Evolutionary conservation across 2,797 vertebrate species (phyloP), one percentile per base, ranked within the genome.

Genomic region (Catamblyrhynchus diadema): DNA sequence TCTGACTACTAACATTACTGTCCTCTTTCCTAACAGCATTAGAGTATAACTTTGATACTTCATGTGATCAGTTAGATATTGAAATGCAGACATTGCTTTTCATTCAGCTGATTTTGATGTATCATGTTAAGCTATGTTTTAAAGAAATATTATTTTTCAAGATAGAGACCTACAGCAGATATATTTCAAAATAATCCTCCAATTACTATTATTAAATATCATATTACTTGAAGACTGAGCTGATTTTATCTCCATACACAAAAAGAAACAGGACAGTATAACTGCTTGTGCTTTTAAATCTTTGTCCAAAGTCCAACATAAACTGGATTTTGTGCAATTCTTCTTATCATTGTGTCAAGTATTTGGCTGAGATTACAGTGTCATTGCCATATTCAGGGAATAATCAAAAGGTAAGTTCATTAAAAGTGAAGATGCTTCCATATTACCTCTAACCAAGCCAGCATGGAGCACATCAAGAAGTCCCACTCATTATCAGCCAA

Each of bases 361-460:
- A 64, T 44, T 84, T 54, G 30, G 50, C 47, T 73, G 74, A 86
- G 35, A 62, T 50, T n/a, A 75, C 30, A 28, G 16, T 11, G 12
- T 51, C 32, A 32, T 18, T 62, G 50, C 12, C 44, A 44, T 11
- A 66, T 20, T 6, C 39, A 88, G 33, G 11, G 35, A 51, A 86
- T 23, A 56, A 87, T 48, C 23, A 54, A 59, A 56, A 64, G 7
- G 3, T 35, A 79, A 59, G 33, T 12, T n/a, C 14, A 67, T 33
- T 33, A 50, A 18, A 89, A 94, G 47, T 35, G 23, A 51, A 73
- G 37, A 71, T 56, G 41, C n/a, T 70, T 51, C 45, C 22, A 27
- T 25, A 61, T 98, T 97, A 99, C 99, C 98, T 99, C 99, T 94
- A 99, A 91, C 99, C 99, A 99, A 39, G 99, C 98, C 91, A 99